Evolutionary conservation across 2,113 vertebrate species (phyloP).

Genomic region (Geothlypis trichas): DNA sequence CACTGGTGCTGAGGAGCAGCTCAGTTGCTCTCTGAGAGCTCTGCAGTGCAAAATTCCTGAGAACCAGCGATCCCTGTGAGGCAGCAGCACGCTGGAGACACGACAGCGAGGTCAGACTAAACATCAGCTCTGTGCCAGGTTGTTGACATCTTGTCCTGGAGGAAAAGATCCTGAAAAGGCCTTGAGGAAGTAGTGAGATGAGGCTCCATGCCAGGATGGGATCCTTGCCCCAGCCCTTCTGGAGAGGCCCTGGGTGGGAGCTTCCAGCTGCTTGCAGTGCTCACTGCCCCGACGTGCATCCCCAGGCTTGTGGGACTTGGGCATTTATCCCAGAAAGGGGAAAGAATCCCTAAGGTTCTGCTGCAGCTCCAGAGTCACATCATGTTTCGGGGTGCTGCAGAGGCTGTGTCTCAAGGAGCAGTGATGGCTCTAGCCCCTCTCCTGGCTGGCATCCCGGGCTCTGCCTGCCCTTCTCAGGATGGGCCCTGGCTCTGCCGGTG

Average conservation of each 20-base stretch:
- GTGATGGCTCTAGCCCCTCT: background rate
- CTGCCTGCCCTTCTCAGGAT: accelerated
- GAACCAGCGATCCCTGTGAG: background rate
- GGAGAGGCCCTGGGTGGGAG: background rate
- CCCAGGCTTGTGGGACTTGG: background rate
- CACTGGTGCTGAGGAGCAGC: background rate
- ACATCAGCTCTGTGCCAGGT: background rate
- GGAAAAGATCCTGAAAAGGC: background rate
- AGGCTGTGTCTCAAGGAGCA: background rate
- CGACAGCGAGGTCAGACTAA: background rate
- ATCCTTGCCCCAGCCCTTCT: background rate
- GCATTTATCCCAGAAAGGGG: background rate
- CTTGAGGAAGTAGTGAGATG: background rate
- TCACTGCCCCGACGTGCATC: accelerated
- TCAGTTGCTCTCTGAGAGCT: background rate
- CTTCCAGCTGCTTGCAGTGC: background rate
- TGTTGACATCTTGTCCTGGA: background rate
- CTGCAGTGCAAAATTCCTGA: background rate
- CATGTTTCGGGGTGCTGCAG: accelerated
- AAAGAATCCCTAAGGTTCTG: background rate
- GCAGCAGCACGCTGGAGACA: background rate
- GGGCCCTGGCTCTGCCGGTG: accelerated
- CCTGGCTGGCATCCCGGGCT: accelerated
- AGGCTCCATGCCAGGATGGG: background rate
- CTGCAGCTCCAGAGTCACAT: background rate